Evolutionary conservation across 2,797 vertebrate genomes (phyloP).

Genomic region (Cossypha niveicapilla): DNA sequence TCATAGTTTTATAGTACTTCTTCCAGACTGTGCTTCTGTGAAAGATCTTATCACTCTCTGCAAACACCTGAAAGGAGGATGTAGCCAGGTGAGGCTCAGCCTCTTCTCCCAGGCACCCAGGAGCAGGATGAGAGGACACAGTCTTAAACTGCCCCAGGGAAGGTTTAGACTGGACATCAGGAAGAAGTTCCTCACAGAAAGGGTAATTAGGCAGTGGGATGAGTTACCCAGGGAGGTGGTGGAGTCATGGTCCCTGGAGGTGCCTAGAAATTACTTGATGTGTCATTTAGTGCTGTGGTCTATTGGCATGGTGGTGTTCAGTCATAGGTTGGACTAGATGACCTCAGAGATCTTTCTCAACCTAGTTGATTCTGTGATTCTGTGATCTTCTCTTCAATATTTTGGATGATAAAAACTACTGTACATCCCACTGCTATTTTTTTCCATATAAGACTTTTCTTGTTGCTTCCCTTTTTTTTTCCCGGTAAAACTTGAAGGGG

Average conservation of each 20-base stretch:
- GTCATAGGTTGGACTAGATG: accelerated
- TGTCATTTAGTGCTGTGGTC: too few species aligned
- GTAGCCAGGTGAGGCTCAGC: not conserved
- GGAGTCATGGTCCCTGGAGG: not conserved
- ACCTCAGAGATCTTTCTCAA: not conserved
- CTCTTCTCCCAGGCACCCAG: not conserved
- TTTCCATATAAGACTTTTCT: not conserved
- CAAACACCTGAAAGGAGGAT: not conserved
- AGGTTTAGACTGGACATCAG: not conserved
- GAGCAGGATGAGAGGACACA: not conserved
- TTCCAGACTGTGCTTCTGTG: not conserved
- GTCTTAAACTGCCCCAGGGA: not conserved
- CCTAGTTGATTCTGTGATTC: not conserved
- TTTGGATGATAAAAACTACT: not conserved
- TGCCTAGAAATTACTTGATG: not conserved
- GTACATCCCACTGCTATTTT: not conserved
- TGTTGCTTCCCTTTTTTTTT: not conserved
- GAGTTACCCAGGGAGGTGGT: not conserved
- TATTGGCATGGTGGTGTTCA: not conserved
- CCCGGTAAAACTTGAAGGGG: not conserved
- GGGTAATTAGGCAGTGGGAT: not conserved
- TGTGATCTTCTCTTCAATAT: not conserved
- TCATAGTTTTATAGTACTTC: not conserved
- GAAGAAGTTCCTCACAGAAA: not conserved
- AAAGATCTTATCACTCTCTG: not conserved